phyloP scores from a whole-genome alignment of 2,888 invertebrate species.

The Acanthosepion lycidas region DNA sequence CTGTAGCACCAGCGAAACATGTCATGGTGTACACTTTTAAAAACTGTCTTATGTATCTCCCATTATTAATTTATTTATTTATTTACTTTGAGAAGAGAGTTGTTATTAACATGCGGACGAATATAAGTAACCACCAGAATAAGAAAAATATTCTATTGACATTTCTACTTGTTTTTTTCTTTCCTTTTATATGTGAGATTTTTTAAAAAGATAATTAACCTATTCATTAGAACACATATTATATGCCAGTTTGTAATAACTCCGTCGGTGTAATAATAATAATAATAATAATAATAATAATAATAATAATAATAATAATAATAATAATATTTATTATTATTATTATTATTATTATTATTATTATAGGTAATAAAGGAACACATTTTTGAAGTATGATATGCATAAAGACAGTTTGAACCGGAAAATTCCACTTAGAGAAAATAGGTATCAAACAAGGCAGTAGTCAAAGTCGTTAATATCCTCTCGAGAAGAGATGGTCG shows the following conservation, averaged over 20 bases:
- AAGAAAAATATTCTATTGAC: background rate
- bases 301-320: background rate
- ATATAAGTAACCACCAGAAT: background rate
- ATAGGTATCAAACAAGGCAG: constrained; percentile 7
- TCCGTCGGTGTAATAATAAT: background rate
- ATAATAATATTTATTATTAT: no score
- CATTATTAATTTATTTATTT: no score
- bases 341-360: no score
- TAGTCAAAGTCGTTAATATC: background rate
- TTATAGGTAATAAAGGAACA: background rate
- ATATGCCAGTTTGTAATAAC: background rate
- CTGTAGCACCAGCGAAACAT: no score
- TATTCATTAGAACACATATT: background rate
- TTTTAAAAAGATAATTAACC: background rate
- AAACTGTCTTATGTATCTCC: no score
- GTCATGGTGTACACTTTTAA: no score
- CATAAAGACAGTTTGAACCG: background rate
- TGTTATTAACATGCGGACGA: background rate
- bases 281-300: background rate
- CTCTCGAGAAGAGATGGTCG: background rate
- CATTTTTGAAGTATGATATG: background rate
- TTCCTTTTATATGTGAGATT: background rate
- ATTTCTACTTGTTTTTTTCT: background rate
- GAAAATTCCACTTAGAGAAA: background rate
- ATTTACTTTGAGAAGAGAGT: no score